phyloP scores from a whole-genome alignment of 2,888 invertebrate species.

The Drosophila phalerata region DNA sequence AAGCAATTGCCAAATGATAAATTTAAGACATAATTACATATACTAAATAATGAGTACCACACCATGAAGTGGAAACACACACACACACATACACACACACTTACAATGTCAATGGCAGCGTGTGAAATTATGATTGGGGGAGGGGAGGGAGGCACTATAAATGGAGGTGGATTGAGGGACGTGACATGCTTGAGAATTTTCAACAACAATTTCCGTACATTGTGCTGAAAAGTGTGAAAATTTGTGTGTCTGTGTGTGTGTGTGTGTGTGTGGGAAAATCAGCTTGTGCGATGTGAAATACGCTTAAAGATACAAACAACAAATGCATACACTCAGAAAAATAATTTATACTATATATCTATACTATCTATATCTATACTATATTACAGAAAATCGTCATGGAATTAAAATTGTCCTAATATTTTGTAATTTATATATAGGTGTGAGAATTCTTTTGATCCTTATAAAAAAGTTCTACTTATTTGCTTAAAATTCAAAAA shows the following conservation, averaged over 20 bases:
- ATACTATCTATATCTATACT: too few relatives aligned
- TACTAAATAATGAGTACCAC: slow-evolving; percentile 32
- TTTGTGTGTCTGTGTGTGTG: slow-evolving; percentile 44
- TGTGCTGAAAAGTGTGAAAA: slow-evolving; percentile 56
- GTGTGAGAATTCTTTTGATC: too few relatives aligned
- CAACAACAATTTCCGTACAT: slow-evolving; percentile 69
- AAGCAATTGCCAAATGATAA: slow-evolving; percentile 59
- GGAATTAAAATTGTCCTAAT: too few relatives aligned
- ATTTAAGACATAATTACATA: slow-evolving; percentile 67
- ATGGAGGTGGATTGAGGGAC: slow-evolving; percentile 1
- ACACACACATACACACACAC: slow-evolving; percentile 17
- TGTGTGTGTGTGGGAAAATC: slow-evolving; percentile 40
- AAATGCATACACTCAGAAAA: slow-evolving; percentile 1
- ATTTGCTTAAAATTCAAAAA: too few relatives aligned
- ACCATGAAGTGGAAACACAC: neutral
- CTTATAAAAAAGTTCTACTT: too few relatives aligned
- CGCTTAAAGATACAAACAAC: slow-evolving; percentile 9
- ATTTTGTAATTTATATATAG: too few relatives aligned
- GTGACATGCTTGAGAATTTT: slow-evolving; percentile 59
- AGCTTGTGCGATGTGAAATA: slow-evolving; percentile 14
- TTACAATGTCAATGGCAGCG: slow-evolving; percentile 14
- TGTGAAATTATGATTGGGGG: neutral
- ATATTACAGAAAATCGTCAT: too few relatives aligned
- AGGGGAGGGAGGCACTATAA: neutral
- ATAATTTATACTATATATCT: too few relatives aligned